A percentile compares a stretch with the other conserved stretches of the same genome.
Evolutionary conservation across 1,140 invertebrate genomes (phyloP).

Genomic region (Cardiocondyla obscurior): DNA sequence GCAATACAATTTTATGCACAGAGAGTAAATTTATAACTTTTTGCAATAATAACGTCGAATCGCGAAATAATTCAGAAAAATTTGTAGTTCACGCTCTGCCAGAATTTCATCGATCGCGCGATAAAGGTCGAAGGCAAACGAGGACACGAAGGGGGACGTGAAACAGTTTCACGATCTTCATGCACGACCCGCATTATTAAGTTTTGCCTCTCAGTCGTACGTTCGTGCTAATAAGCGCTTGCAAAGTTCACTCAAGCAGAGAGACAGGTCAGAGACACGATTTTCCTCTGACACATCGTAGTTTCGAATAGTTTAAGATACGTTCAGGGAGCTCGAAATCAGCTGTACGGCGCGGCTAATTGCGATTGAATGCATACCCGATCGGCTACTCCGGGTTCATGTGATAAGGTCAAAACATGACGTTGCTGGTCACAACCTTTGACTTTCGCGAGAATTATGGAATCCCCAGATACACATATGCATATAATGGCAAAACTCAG

Average conservation of each 20-base stretch:
- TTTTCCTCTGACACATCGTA: neutral
- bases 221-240: conserved; percentile 64
- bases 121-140: conserved; percentile 29
- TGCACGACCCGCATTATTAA: conserved; percentile 59
- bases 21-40: neutral
- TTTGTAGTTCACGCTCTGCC: conserved; percentile 20
- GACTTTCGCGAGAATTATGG: conserved; percentile 5
- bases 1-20: neutral
- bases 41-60: neutral
- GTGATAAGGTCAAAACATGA: conserved; percentile 10
- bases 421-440: neutral
- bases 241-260: conserved; percentile 30
- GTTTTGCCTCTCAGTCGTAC: conserved; percentile 59
- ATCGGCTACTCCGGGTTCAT: neutral
- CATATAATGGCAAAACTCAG: conserved; percentile 12
- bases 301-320: conserved; percentile 9
- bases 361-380: neutral
- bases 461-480: neutral
- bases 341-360: neutral
- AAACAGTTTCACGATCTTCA: conserved; percentile 47
- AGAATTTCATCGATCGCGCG: conserved; percentile 56
- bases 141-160: conserved; percentile 1
- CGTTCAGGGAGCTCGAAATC: neutral
- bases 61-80: conserved; percentile 30
- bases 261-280: neutral